Base-by-base conservation (phyloP, 2,113 vertebrate genomes). In the Myocastor coypus region DNA sequence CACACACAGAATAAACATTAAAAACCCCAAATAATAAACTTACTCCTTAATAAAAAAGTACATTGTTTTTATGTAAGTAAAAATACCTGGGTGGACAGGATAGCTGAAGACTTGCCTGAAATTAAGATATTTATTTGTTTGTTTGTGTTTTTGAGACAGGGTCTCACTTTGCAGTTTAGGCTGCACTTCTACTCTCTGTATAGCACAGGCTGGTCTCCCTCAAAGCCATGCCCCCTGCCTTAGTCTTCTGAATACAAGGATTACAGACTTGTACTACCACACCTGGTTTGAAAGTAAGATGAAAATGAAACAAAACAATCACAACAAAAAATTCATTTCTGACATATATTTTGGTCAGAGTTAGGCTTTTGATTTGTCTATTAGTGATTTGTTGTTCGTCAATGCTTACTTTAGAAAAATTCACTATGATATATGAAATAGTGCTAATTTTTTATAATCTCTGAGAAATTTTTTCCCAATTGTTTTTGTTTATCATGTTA, bases 401-500 rank as follows among this genome's bases (percentile, higher is more conserved):
- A 87, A 87, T 94, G 50, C 89, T 83, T 96, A 63, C 88, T 77
- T 98, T 96, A 52, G 7, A 96, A 97, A 90, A 98, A 94, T 89
- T 93, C 84, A 52, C 88, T 88, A 94, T 98, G 98, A 93, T 24
- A 1, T 96, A 96, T 94, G 82, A 97, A 94, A 97, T 46, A 91
- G 94, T 92, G 89, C 97, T 98, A 97, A 98, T 97, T 98, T 98
- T 98, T 98, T 78, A 96, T 97, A 98, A 85, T 97, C 97, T 98
- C 0, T 2, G 97, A 98, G 98, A 98, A 98, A 97, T 97, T 96
- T 97, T 98, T 97, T 75, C 93, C 96, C 52, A 96, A 92, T 98
- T 97, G 97, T 98, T 57, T 98, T 98, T 98, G 97, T 97, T 98
- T 98, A 98, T 98, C 94, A 89, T 91, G 87, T 96, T 97, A 95